These are phyloP conservation scores for Hemicordylus capensis DNA, from an alignment of 2,113 vertebrate species.

Conservation along the genomic window DNA sequence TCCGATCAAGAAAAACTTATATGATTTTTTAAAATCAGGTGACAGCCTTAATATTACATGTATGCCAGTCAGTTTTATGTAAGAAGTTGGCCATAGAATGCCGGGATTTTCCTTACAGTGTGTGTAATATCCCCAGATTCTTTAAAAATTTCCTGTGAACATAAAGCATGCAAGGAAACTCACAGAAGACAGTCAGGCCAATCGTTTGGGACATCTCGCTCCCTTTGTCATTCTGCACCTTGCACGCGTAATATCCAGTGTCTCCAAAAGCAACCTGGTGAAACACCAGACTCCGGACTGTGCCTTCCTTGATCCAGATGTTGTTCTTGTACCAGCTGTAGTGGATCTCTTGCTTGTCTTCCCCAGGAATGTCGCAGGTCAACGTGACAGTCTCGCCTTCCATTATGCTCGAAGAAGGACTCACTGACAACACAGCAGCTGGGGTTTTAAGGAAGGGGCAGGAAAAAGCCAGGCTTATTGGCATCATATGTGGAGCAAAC, in stretches of 20 bases:
- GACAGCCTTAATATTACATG: too few relatives aligned
- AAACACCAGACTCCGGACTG: slow-evolving; percentile 35
- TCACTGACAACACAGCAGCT: slow-evolving; percentile 66
- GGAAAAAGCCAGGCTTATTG: too few relatives aligned
- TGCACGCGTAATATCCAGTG: slow-evolving; percentile 71
- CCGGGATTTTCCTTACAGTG: too few relatives aligned
- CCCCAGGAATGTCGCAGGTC: slow-evolving; percentile 61
- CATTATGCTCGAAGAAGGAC: slow-evolving; percentile 34
- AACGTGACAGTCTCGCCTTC: slow-evolving; percentile 69
- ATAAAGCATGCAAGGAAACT: slow-evolving; percentile 41
- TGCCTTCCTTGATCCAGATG: slow-evolving; percentile 44
- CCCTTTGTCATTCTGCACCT: slow-evolving; percentile 62
- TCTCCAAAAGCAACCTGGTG: background rate
- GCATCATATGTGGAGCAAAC: background rate
- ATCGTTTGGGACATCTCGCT: slow-evolving; percentile 38
- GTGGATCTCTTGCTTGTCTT: slow-evolving; percentile 45
- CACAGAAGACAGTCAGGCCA: slow-evolving; percentile 65
- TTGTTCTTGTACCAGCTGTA: slow-evolving; percentile 78
- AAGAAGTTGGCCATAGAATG: too few relatives aligned
- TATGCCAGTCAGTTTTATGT: too few relatives aligned
- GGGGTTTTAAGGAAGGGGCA: accelerated
- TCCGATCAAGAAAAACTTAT: too few relatives aligned
- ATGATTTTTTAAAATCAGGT: too few relatives aligned
- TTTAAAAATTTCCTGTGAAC: accelerated
- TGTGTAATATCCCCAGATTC: too few relatives aligned